Base-by-base conservation (phyloP, 2,797 vertebrate species). In the Sebastes itinus region DNA sequence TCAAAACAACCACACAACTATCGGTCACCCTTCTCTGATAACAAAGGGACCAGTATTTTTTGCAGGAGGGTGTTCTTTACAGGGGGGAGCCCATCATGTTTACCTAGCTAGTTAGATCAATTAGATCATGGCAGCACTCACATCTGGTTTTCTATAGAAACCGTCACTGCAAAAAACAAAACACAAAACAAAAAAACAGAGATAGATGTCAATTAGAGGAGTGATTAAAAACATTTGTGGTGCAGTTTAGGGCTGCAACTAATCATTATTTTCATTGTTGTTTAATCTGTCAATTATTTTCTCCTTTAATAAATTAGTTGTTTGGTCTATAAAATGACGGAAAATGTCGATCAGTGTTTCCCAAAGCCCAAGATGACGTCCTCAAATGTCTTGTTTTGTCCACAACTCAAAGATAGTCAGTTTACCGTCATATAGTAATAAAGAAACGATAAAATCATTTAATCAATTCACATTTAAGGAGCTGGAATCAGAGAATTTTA, bases 31-130 rank as follows among this genome's bases (percentile, higher is more conserved):
- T 49, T 49, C 59, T 69, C 70, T 66, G 72, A 80, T 75, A 77
- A 88, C 79, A 88, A 84, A 86, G 68, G 80, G 49, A 35, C 6
- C 72, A 52, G 80, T 87, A 87, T 86, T 82, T 84, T 84, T 75
- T 82, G 60, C n/a, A 73, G 46, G 28, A 46, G 65, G 62, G 62
- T 13, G 27, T 78, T 81, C 71, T 35, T 61, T 9, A 49, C 71
- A 72, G 23, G 59, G 27, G 78, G 66, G 54, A 78, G 75, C 14
- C 63, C 42, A 46, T 55, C 68, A 60, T 82, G 72, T 83, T 86
- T 81, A 86, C 54, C 13, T 14, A 76, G 72, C 69, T 65, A 7
- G 33, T 73, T 58, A 68, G 42, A 81, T 62, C 54, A 83, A 78
- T 88, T 77, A 77, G 25, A 77, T 77, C 55, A 77, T 12, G 28